These are phyloP conservation scores for Atopsyche davidsoni DNA, from an alignment of 1,140 invertebrate genomes.

Conservation along the genomic window DNA sequence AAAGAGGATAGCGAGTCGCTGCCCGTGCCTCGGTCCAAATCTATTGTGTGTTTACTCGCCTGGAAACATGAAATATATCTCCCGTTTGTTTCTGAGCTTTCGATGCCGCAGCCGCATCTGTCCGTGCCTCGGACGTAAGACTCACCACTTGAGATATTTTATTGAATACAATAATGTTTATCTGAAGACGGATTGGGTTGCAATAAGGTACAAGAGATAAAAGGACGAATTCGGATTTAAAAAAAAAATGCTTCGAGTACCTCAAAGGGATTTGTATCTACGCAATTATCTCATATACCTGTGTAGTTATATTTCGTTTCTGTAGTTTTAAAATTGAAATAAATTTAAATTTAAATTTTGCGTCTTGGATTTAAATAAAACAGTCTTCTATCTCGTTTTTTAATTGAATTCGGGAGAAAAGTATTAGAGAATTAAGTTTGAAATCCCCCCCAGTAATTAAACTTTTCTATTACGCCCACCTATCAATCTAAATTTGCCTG, in stretches of 20 bases:
- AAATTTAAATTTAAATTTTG: too few species aligned
- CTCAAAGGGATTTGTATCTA: too few species aligned
- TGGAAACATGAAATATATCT: constrained; percentile 30
- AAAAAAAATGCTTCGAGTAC: too few species aligned
- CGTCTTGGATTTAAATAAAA: too few species aligned
- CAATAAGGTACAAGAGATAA: too few species aligned
- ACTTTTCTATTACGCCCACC: constrained; percentile 29
- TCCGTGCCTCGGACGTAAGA: not conserved
- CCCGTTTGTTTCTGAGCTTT: constrained; percentile 21
- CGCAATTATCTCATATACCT: too few species aligned
- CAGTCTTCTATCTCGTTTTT: too few species aligned
- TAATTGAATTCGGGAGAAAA: not conserved
- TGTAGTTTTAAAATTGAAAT: too few species aligned
- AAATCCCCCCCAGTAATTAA: constrained; percentile 6
- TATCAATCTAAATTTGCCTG: constrained; percentile 30
- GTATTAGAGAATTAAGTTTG: constrained; percentile 1
- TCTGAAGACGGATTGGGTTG: constrained; percentile 8
- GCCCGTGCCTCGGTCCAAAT: constrained; percentile 18
- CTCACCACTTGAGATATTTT: constrained; percentile 9
- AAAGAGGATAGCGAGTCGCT: constrained; percentile 24
- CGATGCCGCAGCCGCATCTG: constrained; percentile 9
- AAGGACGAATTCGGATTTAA: too few species aligned
- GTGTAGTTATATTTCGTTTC: too few species aligned
- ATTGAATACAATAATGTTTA: constrained; percentile 22
- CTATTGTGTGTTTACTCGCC: constrained; percentile 28